Conservation (phyloP, 2,888 invertebrate genomes). For the Leistus spinibarbis region DNA sequence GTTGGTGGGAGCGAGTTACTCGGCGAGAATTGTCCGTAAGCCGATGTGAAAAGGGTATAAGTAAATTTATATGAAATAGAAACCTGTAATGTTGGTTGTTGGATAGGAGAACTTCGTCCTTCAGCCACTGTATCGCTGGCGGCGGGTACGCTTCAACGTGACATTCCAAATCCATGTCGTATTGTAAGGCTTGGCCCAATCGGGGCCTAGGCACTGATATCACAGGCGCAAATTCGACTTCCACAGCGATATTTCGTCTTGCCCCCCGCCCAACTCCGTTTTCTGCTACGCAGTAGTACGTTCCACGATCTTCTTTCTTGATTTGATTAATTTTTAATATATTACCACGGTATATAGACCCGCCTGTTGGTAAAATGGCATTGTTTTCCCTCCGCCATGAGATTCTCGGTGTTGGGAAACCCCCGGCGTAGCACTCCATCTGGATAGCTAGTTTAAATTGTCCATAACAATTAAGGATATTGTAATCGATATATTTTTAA, state of each 20-base stretch:
- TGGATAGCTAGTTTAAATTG: slow-evolving; percentile 63
- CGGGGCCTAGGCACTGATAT: slow-evolving; percentile 83
- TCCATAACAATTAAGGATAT: slow-evolving; percentile 7
- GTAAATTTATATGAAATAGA: background rate
- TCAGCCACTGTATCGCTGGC: slow-evolving; percentile 90
- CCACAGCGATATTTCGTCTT: slow-evolving; percentile 83
- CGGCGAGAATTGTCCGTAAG: no score
- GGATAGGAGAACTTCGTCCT: slow-evolving; percentile 79
- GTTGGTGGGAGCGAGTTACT: no score
- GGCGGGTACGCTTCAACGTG: slow-evolving; percentile 95
- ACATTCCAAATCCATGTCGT: slow-evolving; percentile 93
- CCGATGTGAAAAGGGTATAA: no score
- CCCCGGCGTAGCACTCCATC: slow-evolving; percentile 87
- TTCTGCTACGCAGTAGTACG: slow-evolving; percentile 92
- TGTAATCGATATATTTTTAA: no score
- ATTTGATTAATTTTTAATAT: slow-evolving; percentile 76
- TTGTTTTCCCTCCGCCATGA: slow-evolving; percentile 94
- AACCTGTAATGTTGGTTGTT: slow-evolving; percentile 88
- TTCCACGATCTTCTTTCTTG: slow-evolving; percentile 88
- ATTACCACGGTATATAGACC: slow-evolving; percentile 83
- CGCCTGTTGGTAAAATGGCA: slow-evolving; percentile 90
- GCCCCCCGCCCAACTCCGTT: slow-evolving; percentile 88
- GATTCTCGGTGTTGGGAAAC: slow-evolving; percentile 83
- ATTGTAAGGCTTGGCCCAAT: slow-evolving; percentile 86
- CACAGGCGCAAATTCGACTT: slow-evolving; percentile 89